These are phyloP conservation scores for Tetrapedia diversipes DNA, from an alignment of 2,888 invertebrate genomes.

Conservation along the genomic window DNA sequence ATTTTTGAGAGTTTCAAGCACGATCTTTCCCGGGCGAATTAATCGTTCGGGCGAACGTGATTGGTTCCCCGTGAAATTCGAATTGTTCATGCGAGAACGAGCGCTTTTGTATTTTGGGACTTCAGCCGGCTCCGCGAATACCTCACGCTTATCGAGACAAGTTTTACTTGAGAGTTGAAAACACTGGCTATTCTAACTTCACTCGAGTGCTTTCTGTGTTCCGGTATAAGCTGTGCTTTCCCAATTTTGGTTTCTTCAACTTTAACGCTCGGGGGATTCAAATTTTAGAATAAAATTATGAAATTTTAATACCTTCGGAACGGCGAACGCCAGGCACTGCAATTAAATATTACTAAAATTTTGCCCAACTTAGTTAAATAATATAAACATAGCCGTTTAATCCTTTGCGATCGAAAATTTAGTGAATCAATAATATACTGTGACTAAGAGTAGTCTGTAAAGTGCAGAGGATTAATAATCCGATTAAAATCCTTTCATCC, in stretches of 20 bases:
- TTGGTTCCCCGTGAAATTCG: slow-evolving; percentile 15
- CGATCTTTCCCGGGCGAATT: slow-evolving; percentile 11
- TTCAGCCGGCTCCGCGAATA: slow-evolving; percentile 4
- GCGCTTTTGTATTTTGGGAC: not conserved
- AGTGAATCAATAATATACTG: too few relatives aligned
- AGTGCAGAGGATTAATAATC: too few relatives aligned
- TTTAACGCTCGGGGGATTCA: not conserved
- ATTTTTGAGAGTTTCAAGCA: slow-evolving; percentile 62
- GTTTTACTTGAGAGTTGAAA: slow-evolving; percentile 35
- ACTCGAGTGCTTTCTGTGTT: not conserved
- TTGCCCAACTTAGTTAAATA: too few relatives aligned
- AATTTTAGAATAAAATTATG: not conserved
- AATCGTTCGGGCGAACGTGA: slow-evolving; percentile 21
- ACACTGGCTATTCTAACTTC: slow-evolving; percentile 46
- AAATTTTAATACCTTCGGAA: too few relatives aligned
- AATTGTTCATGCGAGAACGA: not conserved
- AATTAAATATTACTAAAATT: too few relatives aligned
- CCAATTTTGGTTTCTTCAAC: too few relatives aligned
- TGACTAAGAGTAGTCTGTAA: too few relatives aligned
- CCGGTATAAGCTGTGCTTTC: too few relatives aligned
- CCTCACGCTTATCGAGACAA: not conserved
- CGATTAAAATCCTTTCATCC: too few relatives aligned
- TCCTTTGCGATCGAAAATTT: too few relatives aligned
- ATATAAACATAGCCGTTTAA: too few relatives aligned
- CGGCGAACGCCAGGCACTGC: too few relatives aligned